phyloP scores from a whole-genome alignment of 92 coral and sea anemone genomes.

The Palythoa caribaeorum region DNA sequence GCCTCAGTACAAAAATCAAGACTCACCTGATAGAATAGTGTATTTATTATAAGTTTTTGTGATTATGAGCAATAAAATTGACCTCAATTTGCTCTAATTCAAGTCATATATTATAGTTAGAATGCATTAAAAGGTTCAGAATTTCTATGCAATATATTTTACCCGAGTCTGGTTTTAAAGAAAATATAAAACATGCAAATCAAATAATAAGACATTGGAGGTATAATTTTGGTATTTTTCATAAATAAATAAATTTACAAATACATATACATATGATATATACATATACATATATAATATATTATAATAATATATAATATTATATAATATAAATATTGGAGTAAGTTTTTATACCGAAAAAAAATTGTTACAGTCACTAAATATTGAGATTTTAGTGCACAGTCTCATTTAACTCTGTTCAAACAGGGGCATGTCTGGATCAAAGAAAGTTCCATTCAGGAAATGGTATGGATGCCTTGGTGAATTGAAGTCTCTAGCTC shows the following conservation, averaged over 20 bases:
- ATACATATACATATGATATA: too few species aligned
- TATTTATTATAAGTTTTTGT: background rate
- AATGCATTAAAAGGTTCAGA: background rate
- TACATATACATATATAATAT: too few species aligned
- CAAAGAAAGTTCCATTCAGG: conserved; percentile 35
- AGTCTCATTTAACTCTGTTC: background rate
- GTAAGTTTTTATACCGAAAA: background rate
- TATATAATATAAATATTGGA: background rate
- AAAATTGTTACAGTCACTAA: background rate
- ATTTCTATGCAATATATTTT: background rate
- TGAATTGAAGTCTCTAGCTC: conserved; percentile 11
- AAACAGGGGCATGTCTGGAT: conserved; percentile 27
- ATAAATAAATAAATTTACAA: background rate
- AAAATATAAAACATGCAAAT: background rate
- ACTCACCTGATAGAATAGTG: background rate
- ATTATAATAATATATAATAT: too few species aligned
- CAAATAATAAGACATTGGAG: too few species aligned
- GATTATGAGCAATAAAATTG: background rate
- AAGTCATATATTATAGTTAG: too few species aligned
- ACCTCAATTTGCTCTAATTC: background rate
- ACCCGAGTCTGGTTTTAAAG: background rate
- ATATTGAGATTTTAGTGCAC: background rate
- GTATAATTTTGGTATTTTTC: too few species aligned
- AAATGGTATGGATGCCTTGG: conserved; percentile 39
- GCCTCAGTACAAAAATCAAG: background rate